Base-by-base conservation (phyloP, 2,797 vertebrate genomes). In the Octomys mimax region DNA sequence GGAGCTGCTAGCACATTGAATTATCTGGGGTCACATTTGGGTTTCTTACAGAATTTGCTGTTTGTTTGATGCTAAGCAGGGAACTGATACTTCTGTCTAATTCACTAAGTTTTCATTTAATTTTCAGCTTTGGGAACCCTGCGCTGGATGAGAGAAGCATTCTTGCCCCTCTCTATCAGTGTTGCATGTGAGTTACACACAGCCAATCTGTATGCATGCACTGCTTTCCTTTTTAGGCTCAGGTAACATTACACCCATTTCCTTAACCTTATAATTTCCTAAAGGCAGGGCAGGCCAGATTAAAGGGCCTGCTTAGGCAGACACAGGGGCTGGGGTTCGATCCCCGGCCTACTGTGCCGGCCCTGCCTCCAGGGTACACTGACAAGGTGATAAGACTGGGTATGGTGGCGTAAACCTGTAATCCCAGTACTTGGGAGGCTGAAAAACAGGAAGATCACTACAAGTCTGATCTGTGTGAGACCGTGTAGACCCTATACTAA, bases 151-250 rank as follows among this genome's bases (percentile, higher is more conserved):
- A 99, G 98, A 99, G 99, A 98, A 99, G 99, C 97, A 99, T 99
- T 97, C 99, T 99, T 16, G 99, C 99, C 66, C 99, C 99, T 26
- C 99, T 99, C 86, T 99, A 99, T 97, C 99, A 99, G 98, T 99
- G 99, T 95, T 99, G 99, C 99, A 99, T 99, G 99, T 99, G 98
- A 99, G 99, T 99, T 96, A 91, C 75, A 12, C 10, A 13, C 36
- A 8, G 57, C 57, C 22, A 0, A 12, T 12, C 21, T 22, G 0
- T n/a, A 26, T 46, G 62, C 39, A 82, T 80, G 46, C 26, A 26
- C 12, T 84, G 61, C 42, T 68, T 87, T 57, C 87, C 71, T 62
- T 73, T 64, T 64, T 16, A 31, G 94, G 61, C n/a, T 78, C 42
- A 28, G 18, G 1, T 21, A 21, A n/a, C 33, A 19, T 59, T 9